Evolutionary conservation across 2,113 vertebrate genomes (phyloP), one percentile per base, ranked within the genome.

Genomic region (Protobothrops mucrosquamatus): DNA sequence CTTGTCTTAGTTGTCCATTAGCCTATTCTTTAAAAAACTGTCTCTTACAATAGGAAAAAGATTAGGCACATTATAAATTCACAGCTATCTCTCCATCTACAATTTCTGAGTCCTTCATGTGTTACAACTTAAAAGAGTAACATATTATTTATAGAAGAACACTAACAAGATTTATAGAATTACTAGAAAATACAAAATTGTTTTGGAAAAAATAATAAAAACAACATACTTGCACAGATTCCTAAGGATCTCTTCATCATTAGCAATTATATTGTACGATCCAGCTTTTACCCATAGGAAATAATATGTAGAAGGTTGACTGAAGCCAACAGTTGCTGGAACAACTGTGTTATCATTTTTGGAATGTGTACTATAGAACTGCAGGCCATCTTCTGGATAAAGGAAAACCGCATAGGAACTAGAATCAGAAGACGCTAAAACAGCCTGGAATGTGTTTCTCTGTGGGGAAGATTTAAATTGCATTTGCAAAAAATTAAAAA

Each of bases 371-470:
- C 97, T 98, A 46, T 96, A 96, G 96, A 98, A 99, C 96, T 98
- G 98, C 93, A 99, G 95, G 15, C 98, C 97, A 6, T 98, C 98
- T 93, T 98, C 98, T 34, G 98, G 97, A 89, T 99, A 99, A 48
- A 99, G 98, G 94, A 99, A 97, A 95, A 99, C 97, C 86, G 98
- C 99, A 39, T 98, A 99, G 43, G 98, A 98, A 94, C 96, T 96
- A 4, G 96, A 97, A 12, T 98, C 98, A 54, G 98, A 97, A 88
- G 98, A 99, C 4, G 98, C 98, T 94, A 99, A 94, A 88, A 98
- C 98, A 94, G 98, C 97, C 97, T 99, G 99, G 96, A 99, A 99
- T 1, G 99, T 99, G 97, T 99, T 99, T 96, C 98, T 99, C 99
- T 99, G 97, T 88, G 81, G 89, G 95, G 61, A 95, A 29, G 94